Conservation (phyloP, 2,113 vertebrate genomes). For the Ptyas mucosa region DNA sequence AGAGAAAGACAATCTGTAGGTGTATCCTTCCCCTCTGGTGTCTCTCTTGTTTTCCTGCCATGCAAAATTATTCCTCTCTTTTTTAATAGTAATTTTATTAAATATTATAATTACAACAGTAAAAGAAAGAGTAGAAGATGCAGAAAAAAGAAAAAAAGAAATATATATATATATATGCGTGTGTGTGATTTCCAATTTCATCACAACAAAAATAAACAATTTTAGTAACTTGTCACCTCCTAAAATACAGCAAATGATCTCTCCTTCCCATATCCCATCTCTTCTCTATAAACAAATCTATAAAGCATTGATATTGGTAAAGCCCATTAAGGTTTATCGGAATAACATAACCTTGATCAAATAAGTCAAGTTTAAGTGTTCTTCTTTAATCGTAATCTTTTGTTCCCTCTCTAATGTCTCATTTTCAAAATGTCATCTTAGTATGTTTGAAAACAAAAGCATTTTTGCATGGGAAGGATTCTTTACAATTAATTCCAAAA, state of each 20-base stretch:
- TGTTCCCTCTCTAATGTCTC: not conserved
- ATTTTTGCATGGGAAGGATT: not conserved
- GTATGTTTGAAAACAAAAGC: not conserved
- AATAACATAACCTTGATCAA: not conserved
- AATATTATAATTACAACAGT: not conserved
- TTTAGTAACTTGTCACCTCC: not conserved
- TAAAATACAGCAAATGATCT: not conserved
- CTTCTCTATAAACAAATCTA: not conserved
- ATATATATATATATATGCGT: too few species aligned
- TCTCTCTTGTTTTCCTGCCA: not conserved
- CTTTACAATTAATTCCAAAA: not conserved
- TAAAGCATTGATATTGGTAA: not conserved
- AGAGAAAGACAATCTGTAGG: not conserved
- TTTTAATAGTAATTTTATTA: not conserved
- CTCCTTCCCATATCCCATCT: not conserved
- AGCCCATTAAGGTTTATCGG: not conserved
- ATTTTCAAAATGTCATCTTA: not conserved
- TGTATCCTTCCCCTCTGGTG: not conserved
- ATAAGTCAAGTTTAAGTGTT: not conserved
- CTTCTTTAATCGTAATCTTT: not conserved
- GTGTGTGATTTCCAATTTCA: not conserved
- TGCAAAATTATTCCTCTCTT: not conserved
- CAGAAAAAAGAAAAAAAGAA: not conserved
- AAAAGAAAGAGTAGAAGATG: not conserved
- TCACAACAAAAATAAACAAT: not conserved